Base-by-base conservation (phyloP, 1,140 invertebrate genomes). In the Marisa cornuarietis region DNA sequence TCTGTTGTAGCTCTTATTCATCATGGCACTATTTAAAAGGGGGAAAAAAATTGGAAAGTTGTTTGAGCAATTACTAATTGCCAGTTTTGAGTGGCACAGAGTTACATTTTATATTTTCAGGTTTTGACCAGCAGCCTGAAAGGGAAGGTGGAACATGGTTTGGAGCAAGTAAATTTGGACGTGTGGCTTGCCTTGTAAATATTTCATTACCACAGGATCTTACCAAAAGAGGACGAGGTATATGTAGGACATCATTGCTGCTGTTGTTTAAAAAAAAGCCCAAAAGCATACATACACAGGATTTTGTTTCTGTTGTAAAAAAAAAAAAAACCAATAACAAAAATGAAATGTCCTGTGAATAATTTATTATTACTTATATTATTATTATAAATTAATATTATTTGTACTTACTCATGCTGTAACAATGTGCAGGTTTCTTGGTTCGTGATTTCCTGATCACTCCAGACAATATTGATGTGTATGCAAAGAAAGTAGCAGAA, bases 141-240 rank as follows among this genome's bases (percentile, higher is more conserved):
- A 92, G 92, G 85, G 94, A 95, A 91, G 94, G 94, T 26, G 95
- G 95, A 14, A 95, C 95, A 22, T 96, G 95, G 95, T 86, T 96
- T 49, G 95, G 94, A 11, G 85, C 95, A 61, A 93, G 91, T 69
- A 86, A 87, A 58, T 93, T 92, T 79, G 93, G 93, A 72, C 90
- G 91, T 88, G 90, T 95, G 79, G 95, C 93, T 63, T 92, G 94
- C 2, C 86, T 96, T 24, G 92, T 96, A 22, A 96, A 96, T 90
- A 90, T 96, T 72, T 92, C 83, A 22, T 58, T 24, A 14, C 58
- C 22, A 8, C 68, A 71, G 24, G 65, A 79, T 51, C 16, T 9
- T 8, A 82, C 66, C 54, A 83, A 75, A 68, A 69, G 62, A 71
- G 51, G 78, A 58, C 62, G 78, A 74, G 78, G 78, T 73, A n/a